phyloP scores from a whole-genome alignment of 2,113 vertebrate genomes.

The Syngnathoides biaculeatus region DNA sequence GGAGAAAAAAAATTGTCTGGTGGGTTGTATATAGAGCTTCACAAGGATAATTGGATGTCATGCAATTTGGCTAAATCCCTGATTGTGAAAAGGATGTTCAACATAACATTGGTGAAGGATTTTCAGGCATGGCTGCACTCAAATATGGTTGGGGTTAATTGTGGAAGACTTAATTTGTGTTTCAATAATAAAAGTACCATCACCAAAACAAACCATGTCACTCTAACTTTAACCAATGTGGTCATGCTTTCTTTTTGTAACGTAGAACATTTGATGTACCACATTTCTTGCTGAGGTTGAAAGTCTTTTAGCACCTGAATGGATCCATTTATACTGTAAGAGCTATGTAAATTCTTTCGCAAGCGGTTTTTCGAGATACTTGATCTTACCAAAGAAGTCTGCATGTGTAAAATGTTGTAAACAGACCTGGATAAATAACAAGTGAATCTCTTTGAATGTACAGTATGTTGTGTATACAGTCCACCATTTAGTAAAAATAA shows the following conservation, averaged over 20 bases:
- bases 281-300: conserved; percentile 8
- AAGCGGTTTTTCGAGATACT: neutral
- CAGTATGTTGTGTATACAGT: neutral
- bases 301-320: conserved; percentile 24
- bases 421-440: neutral
- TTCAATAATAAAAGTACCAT: neutral
- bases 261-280: conserved; percentile 17
- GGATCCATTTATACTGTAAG: neutral
- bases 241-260: conserved; percentile 35
- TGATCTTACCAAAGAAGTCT: conserved; percentile 9
- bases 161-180: neutral
- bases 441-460: neutral
- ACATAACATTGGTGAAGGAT: conserved; percentile 8
- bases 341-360: conserved; percentile 1
- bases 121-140: conserved; percentile 7
- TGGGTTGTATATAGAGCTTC: conserved; percentile 9
- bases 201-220: conserved; percentile 20
- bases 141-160: neutral
- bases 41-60: conserved; percentile 14
- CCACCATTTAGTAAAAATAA: neutral
- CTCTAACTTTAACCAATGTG: neutral
- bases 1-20: neutral
- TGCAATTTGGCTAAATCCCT: conserved; percentile 12
- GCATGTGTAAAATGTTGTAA: neutral
- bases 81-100: conserved; percentile 15